Evolutionary conservation across 2,797 vertebrate genomes (phyloP), one percentile per base, ranked within the genome.

Genomic region (Lagodon rhomboides): DNA sequence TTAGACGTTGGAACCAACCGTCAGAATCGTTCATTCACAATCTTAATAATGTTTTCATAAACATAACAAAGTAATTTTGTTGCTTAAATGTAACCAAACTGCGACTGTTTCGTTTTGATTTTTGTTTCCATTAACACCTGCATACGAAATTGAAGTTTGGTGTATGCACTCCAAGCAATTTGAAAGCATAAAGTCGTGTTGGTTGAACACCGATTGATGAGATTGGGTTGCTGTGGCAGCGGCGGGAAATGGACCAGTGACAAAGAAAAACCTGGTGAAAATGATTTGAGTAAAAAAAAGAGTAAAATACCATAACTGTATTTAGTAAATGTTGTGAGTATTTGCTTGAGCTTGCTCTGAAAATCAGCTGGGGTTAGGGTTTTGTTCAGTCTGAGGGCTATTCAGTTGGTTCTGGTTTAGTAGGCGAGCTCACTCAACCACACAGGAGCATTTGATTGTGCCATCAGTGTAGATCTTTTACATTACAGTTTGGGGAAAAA

Each of bases 401-500:
- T 68, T 76, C 16, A 18, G 51, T 59, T 56, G 69, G 68, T 66
- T 85, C 51, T 64, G 56, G 73, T 75, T 63, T 75, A 38, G 59
- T 47, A 73, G 44, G 63, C 3, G 12, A 62, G 46, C 84, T 88
- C 70, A 79, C 44, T 70, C 71, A 67, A 80, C 27, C 74, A 79
- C 69, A 84, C 18, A 80, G 17, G 70, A 62, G 59, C 77, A 73
- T 88, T 80, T 82, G 64, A 90, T 67, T 89, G 80, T 91, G 90
- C 83, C 88, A 85, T 89, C 63, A 54, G 71, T 87, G 75, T 85
- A 69, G 43, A 65, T 76, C 51, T 88, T 91, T 89, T 85, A 78
- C 87, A 89, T 79, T 49, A 47, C 46, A 60, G 64, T 59, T 75
- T 85, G 66, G 79, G 62, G 7, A 13, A 47, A 62, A 71, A 73